Evolutionary conservation across 1,140 invertebrate species (phyloP).

Genomic region (Agraylea sexmaculata): DNA sequence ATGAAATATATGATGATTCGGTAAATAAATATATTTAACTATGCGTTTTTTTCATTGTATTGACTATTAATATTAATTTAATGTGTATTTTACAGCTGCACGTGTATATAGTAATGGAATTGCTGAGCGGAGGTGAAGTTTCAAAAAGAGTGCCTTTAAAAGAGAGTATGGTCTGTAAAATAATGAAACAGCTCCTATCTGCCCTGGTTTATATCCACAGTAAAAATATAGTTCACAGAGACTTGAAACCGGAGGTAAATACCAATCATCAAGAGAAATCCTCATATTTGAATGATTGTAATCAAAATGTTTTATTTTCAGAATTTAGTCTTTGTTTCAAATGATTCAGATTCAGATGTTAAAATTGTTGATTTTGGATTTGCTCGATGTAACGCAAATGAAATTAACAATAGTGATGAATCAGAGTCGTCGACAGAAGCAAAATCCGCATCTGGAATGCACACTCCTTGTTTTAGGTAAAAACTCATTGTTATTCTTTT

Average conservation of each 20-base stretch:
- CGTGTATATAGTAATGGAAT: constrained; percentile 80
- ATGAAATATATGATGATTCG: constrained; percentile 72
- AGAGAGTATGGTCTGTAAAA: constrained; percentile 52
- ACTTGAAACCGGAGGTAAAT: constrained; percentile 75
- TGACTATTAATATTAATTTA: constrained; percentile 4
- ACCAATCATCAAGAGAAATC: not conserved
- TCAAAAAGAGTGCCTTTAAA: constrained; percentile 41
- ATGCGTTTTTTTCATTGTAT: too few relatives aligned
- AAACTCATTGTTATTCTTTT: constrained; percentile 1
- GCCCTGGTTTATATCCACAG: constrained; percentile 76
- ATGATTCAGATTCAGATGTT: constrained; percentile 1
- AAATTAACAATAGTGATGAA: not conserved
- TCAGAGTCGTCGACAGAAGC: not conserved
- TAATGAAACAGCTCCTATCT: constrained; percentile 66
- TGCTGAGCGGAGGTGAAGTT: constrained; percentile 81
- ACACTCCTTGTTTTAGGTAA: constrained; percentile 19
- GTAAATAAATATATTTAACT: constrained; percentile 37
- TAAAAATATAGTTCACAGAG: constrained; percentile 71
- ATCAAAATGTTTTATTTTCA: constrained; percentile 8
- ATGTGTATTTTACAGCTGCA: constrained; percentile 33
- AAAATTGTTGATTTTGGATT: constrained; percentile 21
- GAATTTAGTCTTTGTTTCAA: constrained; percentile 15
- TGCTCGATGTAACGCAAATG: constrained; percentile 12
- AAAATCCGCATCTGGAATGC: constrained; percentile 13
- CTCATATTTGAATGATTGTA: not conserved